Evolutionary conservation across 2,797 vertebrate genomes (phyloP).

Genomic region (Mormyrus hasselquistii): DNA sequence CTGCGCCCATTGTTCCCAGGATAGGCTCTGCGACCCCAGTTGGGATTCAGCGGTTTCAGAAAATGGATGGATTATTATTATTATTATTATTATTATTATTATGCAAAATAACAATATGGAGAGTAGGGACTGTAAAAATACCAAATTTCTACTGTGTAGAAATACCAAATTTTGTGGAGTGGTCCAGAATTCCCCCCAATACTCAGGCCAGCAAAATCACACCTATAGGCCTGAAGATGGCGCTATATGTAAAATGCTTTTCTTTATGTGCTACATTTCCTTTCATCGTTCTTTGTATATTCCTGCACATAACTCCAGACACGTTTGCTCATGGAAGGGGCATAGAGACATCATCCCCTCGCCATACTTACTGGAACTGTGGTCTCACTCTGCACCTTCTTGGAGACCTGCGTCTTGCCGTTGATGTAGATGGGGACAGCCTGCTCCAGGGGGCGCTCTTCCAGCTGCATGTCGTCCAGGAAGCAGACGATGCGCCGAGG

Average conservation of each 20-base stretch:
- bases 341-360: background rate
- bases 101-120: background rate
- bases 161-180: background rate
- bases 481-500: slow-evolving; percentile 50
- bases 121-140: background rate
- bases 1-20: too few species aligned
- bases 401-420: slow-evolving; percentile 68
- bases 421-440: slow-evolving; percentile 69
- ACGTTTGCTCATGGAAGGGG: background rate
- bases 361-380: slow-evolving; percentile 59
- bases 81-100: background rate
- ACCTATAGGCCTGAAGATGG: background rate
- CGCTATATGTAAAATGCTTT: background rate
- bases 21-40: too few species aligned
- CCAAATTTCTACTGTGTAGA: background rate
- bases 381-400: slow-evolving; percentile 45
- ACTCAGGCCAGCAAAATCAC: background rate
- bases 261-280: background rate
- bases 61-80: background rate
- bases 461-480: slow-evolving; percentile 58
- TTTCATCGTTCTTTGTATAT: background rate
- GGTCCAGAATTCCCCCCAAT: background rate
- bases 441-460: slow-evolving; percentile 46
- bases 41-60: too few species aligned
- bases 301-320: background rate